These are phyloP conservation scores for Tonatia bakeri DNA, from an alignment of 2,113 vertebrate species.

Conservation along the genomic window DNA sequence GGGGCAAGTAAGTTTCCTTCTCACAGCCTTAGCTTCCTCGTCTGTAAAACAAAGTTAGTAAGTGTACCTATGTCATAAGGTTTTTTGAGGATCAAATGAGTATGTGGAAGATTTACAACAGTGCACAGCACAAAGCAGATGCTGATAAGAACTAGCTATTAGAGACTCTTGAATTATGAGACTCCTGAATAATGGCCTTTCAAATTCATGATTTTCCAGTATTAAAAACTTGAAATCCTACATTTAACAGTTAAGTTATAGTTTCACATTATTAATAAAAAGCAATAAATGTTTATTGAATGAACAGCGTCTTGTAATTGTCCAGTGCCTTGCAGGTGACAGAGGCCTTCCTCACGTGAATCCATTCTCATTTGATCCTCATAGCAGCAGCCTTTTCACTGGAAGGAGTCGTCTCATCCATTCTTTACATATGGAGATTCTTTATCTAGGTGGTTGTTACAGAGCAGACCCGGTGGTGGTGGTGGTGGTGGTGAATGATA, in stretches of 20 bases:
- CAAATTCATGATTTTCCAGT: constrained; percentile 12
- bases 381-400: neutral
- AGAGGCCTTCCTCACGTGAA: neutral
- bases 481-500: no score
- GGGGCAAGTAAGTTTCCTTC: neutral
- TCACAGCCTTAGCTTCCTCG: neutral
- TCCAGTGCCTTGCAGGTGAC: neutral
- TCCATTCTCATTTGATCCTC: neutral
- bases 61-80: neutral
- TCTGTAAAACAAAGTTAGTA: constrained; percentile 5
- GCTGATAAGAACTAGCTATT: neutral
- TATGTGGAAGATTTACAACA: neutral
- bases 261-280: neutral
- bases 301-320: neutral
- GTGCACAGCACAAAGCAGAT: neutral
- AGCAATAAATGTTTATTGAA: neutral
- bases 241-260: neutral
- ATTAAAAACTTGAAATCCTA: constrained; percentile 7
- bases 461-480: no score
- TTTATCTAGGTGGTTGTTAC: neutral
- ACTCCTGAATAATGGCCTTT: neutral
- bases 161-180: neutral
- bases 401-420: neutral
- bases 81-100: neutral
- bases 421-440: neutral